These are phyloP conservation scores for Trachemys scripta DNA, from an alignment of 2,113 vertebrate genomes.

Conservation along the genomic window DNA sequence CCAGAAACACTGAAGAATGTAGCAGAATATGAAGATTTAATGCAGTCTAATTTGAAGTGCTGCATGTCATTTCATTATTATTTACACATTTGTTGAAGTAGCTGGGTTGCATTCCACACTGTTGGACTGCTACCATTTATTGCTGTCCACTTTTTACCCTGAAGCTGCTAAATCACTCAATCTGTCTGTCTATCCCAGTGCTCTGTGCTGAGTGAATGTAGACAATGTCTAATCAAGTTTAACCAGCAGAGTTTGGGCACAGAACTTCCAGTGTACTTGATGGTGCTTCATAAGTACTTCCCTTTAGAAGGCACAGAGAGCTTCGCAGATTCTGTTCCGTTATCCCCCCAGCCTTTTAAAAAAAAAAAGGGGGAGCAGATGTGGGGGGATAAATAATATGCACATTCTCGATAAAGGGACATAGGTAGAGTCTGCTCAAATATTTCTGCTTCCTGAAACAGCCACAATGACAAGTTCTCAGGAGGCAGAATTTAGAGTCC, in stretches of 20 bases:
- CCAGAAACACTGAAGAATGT: slow-evolving; percentile 34
- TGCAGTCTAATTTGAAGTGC: not conserved
- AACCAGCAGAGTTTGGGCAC: not conserved
- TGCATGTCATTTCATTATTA: slow-evolving; percentile 5
- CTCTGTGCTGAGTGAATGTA: fast-evolving
- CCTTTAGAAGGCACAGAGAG: not conserved
- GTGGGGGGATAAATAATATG: not conserved
- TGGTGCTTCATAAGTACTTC: not conserved
- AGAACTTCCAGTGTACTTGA: not conserved
- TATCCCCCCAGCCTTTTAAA: not conserved
- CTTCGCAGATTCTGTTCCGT: not conserved
- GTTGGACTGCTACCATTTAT: not conserved
- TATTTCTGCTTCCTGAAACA: not conserved
- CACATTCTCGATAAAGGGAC: not conserved
- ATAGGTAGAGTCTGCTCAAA: not conserved
- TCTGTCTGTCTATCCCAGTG: not conserved
- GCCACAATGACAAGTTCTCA: not conserved
- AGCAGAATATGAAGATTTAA: slow-evolving; percentile 29
- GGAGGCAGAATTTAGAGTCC: not conserved
- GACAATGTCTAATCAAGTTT: not conserved
- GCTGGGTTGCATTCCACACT: fast-evolving
- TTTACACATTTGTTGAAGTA: not conserved
- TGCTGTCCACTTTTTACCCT: not conserved
- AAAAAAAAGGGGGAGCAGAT: not conserved
- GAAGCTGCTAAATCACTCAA: not conserved